Conservation (phyloP, 2,797 vertebrate species). For the Crypturellus tataupa region DNA sequence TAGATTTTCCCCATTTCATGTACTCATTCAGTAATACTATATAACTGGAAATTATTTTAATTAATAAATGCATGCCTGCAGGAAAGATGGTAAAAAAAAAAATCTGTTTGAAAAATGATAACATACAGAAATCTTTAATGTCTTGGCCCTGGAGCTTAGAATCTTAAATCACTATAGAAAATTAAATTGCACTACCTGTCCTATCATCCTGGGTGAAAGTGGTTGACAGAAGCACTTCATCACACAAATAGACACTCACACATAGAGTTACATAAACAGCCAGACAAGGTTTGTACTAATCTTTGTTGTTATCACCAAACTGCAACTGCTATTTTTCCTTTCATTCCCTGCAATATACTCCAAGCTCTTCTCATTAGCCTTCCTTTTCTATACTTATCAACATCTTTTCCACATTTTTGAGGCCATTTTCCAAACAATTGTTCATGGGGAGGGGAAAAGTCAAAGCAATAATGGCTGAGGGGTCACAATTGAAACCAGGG, state of each 20-base stretch:
- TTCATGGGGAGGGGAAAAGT: slow-evolving; percentile 46
- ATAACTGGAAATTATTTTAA: not conserved
- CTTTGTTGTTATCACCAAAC: not conserved
- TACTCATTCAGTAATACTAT: not conserved
- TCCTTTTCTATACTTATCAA: slow-evolving; percentile 82
- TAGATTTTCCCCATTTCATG: not conserved
- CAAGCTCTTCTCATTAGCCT: slow-evolving; percentile 57
- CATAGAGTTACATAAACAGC: not conserved
- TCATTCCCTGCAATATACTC: slow-evolving; percentile 3
- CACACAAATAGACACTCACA: not conserved
- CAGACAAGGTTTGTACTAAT: not conserved
- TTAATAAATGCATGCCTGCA: not conserved
- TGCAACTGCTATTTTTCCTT: slow-evolving; percentile 10
- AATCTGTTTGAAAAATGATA: not conserved
- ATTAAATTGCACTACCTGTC: not conserved
- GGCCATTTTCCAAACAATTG: slow-evolving; percentile 86
- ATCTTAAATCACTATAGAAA: not conserved
- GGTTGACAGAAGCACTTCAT: slow-evolving; percentile 2
- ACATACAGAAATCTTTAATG: not conserved
- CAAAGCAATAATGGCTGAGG: slow-evolving; percentile 83
- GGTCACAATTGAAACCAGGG: slow-evolving; percentile 79
- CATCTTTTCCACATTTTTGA: slow-evolving; percentile 86
- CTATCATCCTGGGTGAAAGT: not conserved
- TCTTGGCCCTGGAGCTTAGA: not conserved
- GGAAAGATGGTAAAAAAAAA: not conserved